Evolutionary conservation across 2,113 vertebrate species (phyloP).

Genomic region (Bambusicola thoracicus): DNA sequence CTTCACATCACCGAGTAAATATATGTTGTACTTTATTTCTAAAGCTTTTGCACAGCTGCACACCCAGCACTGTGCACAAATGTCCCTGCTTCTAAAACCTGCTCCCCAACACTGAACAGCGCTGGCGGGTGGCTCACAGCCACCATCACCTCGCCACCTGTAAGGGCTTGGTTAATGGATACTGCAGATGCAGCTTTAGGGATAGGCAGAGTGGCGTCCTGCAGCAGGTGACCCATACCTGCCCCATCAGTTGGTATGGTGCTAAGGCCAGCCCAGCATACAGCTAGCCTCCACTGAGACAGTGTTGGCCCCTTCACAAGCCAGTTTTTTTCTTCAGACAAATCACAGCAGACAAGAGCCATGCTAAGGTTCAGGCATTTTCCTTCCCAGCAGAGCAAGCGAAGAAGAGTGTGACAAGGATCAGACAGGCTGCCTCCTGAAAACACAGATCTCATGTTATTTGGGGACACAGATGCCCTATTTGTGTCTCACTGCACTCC

Average conservation of each 20-base stretch:
- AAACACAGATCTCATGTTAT: background rate
- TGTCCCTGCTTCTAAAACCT: background rate
- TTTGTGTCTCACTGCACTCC: background rate
- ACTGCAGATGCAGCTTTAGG: background rate
- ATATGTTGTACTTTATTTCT: background rate
- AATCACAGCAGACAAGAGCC: background rate
- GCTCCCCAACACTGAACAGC: background rate
- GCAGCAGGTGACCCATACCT: background rate
- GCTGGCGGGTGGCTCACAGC: background rate
- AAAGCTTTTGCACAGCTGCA: background rate
- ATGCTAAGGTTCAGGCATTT: background rate
- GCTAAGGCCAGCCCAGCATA: background rate
- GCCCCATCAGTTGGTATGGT: rapidly evolving
- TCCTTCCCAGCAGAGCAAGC: background rate
- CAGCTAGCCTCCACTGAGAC: background rate
- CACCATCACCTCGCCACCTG: background rate
- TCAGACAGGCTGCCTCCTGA: background rate
- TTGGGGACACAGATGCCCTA: background rate
- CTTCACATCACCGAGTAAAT: background rate
- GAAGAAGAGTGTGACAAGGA: background rate
- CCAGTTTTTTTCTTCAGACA: background rate
- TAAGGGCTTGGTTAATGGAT: rapidly evolving
- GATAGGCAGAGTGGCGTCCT: background rate
- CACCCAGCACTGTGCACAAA: background rate
- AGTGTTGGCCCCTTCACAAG: background rate